Evolutionary conservation across 2,113 vertebrate species (phyloP).

Genomic region (Ophiodon elongatus): DNA sequence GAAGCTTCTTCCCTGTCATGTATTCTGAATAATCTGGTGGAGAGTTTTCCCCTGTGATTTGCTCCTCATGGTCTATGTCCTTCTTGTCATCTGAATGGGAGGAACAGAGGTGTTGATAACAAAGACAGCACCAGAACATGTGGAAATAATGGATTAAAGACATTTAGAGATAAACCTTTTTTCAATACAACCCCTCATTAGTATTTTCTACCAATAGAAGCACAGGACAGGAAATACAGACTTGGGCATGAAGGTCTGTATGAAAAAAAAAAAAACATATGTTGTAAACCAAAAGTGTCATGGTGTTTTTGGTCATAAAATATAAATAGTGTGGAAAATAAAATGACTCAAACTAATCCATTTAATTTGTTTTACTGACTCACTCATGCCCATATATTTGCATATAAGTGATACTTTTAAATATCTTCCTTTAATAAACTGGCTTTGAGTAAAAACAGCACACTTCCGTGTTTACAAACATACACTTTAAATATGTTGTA

Average conservation of each 20-base stretch:
- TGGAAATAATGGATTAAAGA: not conserved
- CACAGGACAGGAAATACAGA: not conserved
- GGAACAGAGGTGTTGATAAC: not conserved
- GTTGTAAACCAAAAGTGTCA: not conserved
- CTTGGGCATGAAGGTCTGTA: not conserved
- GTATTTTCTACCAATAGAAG: not conserved
- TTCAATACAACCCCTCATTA: not conserved
- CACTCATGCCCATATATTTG: not conserved
- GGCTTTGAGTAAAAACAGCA: not conserved
- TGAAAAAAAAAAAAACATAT: not conserved
- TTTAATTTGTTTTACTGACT: not conserved
- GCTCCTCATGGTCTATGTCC: conserved; percentile 98
- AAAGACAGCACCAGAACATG: not conserved
- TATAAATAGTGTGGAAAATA: not conserved
- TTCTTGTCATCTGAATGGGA: conserved; percentile 95
- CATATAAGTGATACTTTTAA: not conserved
- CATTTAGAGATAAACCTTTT: not conserved
- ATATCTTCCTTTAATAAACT: not conserved
- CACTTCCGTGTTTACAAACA: conserved; percentile 5
- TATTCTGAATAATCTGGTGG: conserved; percentile 99
- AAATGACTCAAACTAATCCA: not conserved
- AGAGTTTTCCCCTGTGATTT: conserved; percentile 97
- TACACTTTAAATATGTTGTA: not conserved
- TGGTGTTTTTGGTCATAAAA: not conserved
- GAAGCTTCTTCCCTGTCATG: conserved; percentile 99